Percentiles rank a stretch among this genome's conserved stretches.
Conservation (phyloP, 2,797 vertebrate species). For the Ciconia nigra region DNA sequence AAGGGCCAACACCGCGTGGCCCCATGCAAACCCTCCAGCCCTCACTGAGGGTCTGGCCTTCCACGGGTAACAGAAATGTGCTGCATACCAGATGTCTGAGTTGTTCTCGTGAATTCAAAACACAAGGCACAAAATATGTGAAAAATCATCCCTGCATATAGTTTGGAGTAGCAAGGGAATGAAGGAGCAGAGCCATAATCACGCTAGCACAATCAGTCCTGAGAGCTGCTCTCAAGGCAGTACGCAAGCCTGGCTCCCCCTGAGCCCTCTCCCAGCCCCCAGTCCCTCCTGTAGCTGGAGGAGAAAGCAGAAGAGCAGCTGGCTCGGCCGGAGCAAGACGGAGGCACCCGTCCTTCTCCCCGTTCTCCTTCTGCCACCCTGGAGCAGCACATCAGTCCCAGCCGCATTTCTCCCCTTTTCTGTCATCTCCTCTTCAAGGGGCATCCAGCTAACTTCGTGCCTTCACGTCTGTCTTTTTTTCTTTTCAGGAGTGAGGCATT, state of each 20-base stretch:
- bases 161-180: neutral
- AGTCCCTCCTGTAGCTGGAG: neutral
- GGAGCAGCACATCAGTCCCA: neutral
- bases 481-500: neutral
- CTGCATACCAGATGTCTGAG: neutral
- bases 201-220: neutral
- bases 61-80: neutral
- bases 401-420: neutral
- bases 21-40: neutral
- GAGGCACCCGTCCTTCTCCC: accelerated
- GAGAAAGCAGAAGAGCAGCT: neutral
- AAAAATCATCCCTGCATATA: neutral
- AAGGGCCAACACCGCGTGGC: accelerated
- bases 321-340: accelerated
- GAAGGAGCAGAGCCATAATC: neutral
- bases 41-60: neutral
- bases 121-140: neutral
- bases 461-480: neutral
- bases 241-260: neutral
- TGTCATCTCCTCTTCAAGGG: neutral
- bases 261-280: neutral
- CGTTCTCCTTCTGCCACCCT: neutral
- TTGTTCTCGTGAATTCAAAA: neutral
- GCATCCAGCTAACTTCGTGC: neutral
- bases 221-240: neutral